Conservation (phyloP, 2,113 vertebrate genomes). For the Probosciger aterrimus region DNA sequence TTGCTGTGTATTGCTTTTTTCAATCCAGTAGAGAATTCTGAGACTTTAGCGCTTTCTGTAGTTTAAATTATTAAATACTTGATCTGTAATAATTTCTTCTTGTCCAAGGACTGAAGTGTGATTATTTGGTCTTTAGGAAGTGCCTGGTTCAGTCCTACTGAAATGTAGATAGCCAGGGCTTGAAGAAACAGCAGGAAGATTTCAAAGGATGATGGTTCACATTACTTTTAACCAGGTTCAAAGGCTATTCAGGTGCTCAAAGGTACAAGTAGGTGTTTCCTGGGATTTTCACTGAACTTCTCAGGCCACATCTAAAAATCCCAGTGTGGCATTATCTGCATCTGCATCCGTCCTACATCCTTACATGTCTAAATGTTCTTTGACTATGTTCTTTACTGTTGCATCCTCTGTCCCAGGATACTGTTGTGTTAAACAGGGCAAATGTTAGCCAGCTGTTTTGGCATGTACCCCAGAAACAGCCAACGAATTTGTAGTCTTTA, state of each 20-base stretch:
- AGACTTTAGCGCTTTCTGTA: background rate
- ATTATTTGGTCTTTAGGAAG: background rate
- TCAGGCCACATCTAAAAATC: background rate
- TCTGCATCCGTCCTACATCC: background rate
- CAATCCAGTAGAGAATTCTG: background rate
- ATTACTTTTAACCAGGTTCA: background rate
- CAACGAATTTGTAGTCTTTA: background rate
- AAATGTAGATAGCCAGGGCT: background rate
- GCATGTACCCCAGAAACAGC: background rate
- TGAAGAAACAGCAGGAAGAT: background rate
- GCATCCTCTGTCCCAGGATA: background rate
- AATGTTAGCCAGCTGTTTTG: background rate
- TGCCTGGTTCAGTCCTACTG: background rate
- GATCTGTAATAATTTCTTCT: background rate
- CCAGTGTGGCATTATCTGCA: background rate
- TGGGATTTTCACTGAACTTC: background rate
- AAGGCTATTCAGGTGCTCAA: background rate
- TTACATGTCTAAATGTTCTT: background rate
- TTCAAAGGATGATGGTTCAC: background rate
- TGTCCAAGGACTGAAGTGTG: background rate
- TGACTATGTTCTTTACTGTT: background rate
- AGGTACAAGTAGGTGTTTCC: background rate
- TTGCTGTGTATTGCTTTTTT: background rate
- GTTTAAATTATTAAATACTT: background rate
- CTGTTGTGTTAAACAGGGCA: background rate